Conservation (phyloP, 2,113 vertebrate species). For the Brachyhypopomus gauderio region DNA sequence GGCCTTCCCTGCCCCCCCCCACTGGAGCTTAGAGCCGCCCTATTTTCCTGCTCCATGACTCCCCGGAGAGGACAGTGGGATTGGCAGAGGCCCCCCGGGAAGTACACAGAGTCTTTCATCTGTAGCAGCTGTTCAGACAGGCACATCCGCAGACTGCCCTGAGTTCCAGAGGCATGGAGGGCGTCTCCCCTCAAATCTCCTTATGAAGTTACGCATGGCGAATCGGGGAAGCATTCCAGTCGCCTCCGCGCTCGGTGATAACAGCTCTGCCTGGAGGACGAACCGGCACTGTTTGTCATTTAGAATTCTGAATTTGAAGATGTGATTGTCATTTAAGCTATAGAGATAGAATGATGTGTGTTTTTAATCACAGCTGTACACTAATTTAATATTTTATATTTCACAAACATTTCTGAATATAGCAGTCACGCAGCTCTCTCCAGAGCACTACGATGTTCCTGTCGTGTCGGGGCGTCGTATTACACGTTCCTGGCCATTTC, state of each 20-base stretch:
- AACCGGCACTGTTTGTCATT: conserved; percentile 6
- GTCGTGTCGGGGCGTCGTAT: no score
- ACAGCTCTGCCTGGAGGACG: neutral
- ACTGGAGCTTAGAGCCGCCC: conserved; percentile 56
- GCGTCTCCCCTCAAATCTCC: conserved; percentile 45
- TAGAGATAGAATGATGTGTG: neutral
- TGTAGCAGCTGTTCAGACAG: conserved; percentile 56
- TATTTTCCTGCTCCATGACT: conserved; percentile 52
- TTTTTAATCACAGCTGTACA: neutral
- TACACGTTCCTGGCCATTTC: no score
- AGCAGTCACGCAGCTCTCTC: no score
- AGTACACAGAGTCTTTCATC: conserved; percentile 57
- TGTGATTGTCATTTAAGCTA: conserved; percentile 10
- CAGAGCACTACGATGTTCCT: no score
- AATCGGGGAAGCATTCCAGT: conserved; percentile 26
- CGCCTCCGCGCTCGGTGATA: conserved; percentile 1
- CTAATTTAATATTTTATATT: neutral
- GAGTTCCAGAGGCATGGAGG: conserved; percentile 46
- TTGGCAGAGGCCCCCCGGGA: conserved; percentile 52
- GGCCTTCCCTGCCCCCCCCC: conserved; percentile 33
- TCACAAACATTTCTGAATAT: no score
- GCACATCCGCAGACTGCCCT: conserved; percentile 51
- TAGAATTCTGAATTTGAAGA: conserved; percentile 4
- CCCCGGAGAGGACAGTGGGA: conserved; percentile 54
- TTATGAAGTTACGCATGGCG: conserved; percentile 41